Percentiles rank a stretch among this genome's conserved stretches.
These are phyloP conservation scores for Saccopteryx bilineata DNA, from an alignment of 2,113 vertebrate species.

Conservation along the genomic window DNA sequence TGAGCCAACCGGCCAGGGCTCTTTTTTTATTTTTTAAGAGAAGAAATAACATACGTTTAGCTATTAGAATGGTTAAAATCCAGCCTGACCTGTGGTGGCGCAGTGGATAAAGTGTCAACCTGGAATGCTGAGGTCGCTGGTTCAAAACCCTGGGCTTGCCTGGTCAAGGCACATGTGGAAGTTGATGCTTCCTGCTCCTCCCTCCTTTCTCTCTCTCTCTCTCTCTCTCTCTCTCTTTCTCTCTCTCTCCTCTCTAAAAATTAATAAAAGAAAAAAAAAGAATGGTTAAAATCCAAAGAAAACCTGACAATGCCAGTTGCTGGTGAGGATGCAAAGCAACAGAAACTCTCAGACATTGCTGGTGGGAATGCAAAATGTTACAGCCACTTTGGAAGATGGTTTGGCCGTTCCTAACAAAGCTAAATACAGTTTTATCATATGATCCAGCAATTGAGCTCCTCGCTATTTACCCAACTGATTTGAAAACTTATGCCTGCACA, in stretches of 20 bases:
- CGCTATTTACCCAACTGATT: neutral
- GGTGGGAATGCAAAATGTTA: neutral
- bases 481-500: neutral
- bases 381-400: neutral
- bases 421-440: neutral
- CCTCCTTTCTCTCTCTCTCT: no score
- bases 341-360: neutral
- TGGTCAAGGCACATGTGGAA: no score
- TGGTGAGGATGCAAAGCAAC: neutral
- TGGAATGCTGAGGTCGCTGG: no score
- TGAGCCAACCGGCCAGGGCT: no score
- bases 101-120: no score
- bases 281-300: neutral
- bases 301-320: neutral
- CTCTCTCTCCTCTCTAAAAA: no score
- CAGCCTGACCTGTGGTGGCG: no score
- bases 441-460: neutral
- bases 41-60: neutral
- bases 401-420: slow-evolving; percentile 35
- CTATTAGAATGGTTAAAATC: neutral
- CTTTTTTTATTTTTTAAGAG: neutral
- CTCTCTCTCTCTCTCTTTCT: no score
- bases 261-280: neutral
- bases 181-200: no score
- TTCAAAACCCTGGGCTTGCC: no score